Evolutionary conservation across 2,113 vertebrate genomes (phyloP), one percentile per base, ranked within the genome.

Genomic region (Rhagologus leucostigma): DNA sequence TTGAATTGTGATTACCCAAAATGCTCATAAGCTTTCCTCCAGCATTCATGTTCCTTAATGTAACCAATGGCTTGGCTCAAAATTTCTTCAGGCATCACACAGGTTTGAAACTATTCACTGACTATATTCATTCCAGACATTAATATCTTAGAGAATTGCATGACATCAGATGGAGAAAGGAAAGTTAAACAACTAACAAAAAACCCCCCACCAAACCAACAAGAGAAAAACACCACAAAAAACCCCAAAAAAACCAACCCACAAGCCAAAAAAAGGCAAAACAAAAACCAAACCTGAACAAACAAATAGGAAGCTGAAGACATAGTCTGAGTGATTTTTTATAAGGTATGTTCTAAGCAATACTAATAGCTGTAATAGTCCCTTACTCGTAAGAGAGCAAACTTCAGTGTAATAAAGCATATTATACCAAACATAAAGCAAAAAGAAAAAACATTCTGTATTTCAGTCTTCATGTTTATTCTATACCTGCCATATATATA

Each of bases 141-240:
- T 4, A 80, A 7, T 74, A 74, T 77, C 71, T 80, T 52, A 77
- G 18, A n/a, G 22, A 86, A 52, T 32, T 78, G 12, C 22, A 26
- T 85, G 33, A 33, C 19, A 56, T 47, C 41, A 64, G 53, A 37
- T 47, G 44, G 21, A 68, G 37, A 79, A 55, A 69, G 23, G 19
- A 84, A 89, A 73, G n/a, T 62, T 53, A 33, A 67, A 56, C 52
- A 64, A 16, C 5, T 41, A 56, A 37, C 35, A 69, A 49, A 44
- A 56, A 49, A 6, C 0, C 4, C 11, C 5, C 16, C 16, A 39
- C 47, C 44, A 89, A 74, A 46, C n/a, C 23, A 83, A 39, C 3
- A 14, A 49, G 24, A 16, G 30, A 18, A 56, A 41, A 3, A 1
- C 2, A 13, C 5, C 5, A 7, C 6, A 5, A 42, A 22, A 27